phyloP scores from a whole-genome alignment of 1,140 invertebrate genomes.

The Hermatobates lingyangjiaoensis region DNA sequence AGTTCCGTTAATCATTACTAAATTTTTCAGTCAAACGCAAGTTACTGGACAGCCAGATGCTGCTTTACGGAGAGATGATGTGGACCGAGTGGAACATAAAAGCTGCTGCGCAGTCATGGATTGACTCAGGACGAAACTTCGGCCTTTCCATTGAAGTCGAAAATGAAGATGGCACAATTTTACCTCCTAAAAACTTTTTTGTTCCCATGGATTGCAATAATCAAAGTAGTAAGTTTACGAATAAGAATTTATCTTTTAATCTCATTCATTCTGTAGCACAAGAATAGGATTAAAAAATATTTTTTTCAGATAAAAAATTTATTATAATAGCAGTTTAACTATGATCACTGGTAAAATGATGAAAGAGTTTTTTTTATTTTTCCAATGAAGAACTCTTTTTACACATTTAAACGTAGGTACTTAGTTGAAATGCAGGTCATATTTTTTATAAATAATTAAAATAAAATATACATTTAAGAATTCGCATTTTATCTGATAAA shows the following conservation, averaged over 20 bases:
- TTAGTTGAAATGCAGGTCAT: too few relatives aligned
- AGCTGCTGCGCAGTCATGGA: slow-evolving; percentile 22
- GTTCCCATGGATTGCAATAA: slow-evolving; percentile 23
- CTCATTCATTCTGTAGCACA: not conserved
- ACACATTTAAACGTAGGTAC: too few relatives aligned
- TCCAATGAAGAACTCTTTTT: too few relatives aligned
- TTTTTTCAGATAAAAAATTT: too few relatives aligned
- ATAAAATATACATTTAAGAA: too few relatives aligned
- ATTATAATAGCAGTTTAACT: too few relatives aligned
- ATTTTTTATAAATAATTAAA: too few relatives aligned
- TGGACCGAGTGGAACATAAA: slow-evolving; percentile 25
- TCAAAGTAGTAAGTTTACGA: slow-evolving; percentile 16
- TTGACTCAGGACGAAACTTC: slow-evolving; percentile 28
- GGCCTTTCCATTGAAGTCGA: slow-evolving; percentile 38
- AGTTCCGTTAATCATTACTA: too few relatives aligned
- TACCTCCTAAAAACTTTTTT: slow-evolving; percentile 32
- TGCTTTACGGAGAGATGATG: slow-evolving; percentile 22
- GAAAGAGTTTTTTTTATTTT: too few relatives aligned
- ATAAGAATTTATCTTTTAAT: not conserved
- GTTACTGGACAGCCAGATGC: slow-evolving; percentile 32
- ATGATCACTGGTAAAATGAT: too few relatives aligned
- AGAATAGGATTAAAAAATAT: too few relatives aligned
- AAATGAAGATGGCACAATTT: slow-evolving; percentile 34
- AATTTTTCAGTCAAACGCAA: slow-evolving; percentile 30
- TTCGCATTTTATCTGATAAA: too few relatives aligned